phyloP scores from a whole-genome alignment of 2,888 invertebrate genomes.

The Girardia tigrina region DNA sequence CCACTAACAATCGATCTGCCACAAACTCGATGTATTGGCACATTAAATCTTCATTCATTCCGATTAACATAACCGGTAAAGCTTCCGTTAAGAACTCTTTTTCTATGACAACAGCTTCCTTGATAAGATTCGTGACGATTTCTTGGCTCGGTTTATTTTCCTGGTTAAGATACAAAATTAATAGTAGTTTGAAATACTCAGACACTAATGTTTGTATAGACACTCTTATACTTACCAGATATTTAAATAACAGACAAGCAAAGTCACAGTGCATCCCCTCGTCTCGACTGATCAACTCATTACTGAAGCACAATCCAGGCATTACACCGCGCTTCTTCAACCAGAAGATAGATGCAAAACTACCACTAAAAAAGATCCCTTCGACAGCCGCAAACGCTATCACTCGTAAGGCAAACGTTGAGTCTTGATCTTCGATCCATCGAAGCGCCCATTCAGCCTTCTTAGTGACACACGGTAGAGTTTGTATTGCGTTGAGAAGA shows the following conservation, averaged over 20 bases:
- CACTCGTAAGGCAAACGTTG: too few relatives aligned
- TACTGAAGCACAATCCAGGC: slow-evolving; percentile 96
- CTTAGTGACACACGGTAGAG: slow-evolving; percentile 81
- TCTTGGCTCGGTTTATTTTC: slow-evolving; percentile 68
- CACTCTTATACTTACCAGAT: slow-evolving; percentile 61
- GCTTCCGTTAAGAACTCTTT: slow-evolving; percentile 94
- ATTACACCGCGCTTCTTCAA: slow-evolving; percentile 90
- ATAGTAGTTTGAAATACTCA: too few relatives aligned
- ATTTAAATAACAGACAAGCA: slow-evolving; percentile 88
- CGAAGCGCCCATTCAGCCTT: too few relatives aligned
- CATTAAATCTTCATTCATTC: slow-evolving; percentile 94
- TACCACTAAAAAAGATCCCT: slow-evolving; percentile 97
- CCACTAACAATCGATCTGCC: slow-evolving; percentile 76
- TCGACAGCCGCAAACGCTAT: slow-evolving; percentile 97
- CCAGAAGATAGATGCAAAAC: slow-evolving; percentile 98
- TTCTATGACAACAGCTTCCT: slow-evolving; percentile 83
- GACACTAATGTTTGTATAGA: too few relatives aligned
- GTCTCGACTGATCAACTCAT: slow-evolving; percentile 90
- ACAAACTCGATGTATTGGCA: slow-evolving; percentile 94
- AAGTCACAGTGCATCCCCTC: slow-evolving; percentile 95
- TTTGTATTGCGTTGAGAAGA: slow-evolving; percentile 91
- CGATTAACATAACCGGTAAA: slow-evolving; percentile 77
- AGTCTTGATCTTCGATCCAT: too few relatives aligned
- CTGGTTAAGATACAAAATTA: background rate
- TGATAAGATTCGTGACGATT: slow-evolving; percentile 67